Base-by-base conservation (phyloP, 2,888 invertebrate species). In the Danaus chrysippus region DNA sequence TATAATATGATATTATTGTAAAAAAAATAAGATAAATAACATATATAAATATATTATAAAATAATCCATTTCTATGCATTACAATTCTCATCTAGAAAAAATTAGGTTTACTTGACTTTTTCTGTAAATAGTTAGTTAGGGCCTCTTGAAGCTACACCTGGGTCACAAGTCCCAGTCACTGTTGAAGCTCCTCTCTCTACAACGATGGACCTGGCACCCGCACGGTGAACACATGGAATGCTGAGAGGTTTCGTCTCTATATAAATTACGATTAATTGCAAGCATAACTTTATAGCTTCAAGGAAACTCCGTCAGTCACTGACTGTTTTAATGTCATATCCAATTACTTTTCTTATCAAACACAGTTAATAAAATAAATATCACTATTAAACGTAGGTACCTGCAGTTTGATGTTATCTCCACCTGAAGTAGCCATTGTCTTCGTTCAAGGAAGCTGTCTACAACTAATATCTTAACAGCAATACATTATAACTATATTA, bases 1-100 rank as follows among this genome's bases (percentile, higher is more conserved):
- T 76, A 76, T 73, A 68, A 68, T 68, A 64, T 61, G 64, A 62
- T 56, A 56, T 62, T 52, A 56, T 56, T 59, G 44, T 41, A 43
- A 42, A 23, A 43, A 56, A 43, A 46, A 10, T 13, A 6, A n/a
- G n/a, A n/a, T n/a, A n/a, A n/a, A n/a, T n/a, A n/a, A n/a, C n/a
- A n/a, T n/a, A n/a, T n/a, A n/a, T n/a, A n/a, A n/a, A n/a, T n/a
- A n/a, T n/a, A n/a, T n/a, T n/a, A n/a, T n/a, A n/a, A n/a, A n/a
- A n/a, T n/a, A n/a, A n/a, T n/a, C n/a, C n/a, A n/a, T n/a, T n/a
- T n/a, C n/a, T n/a, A n/a, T n/a, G n/a, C n/a, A n/a, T n/a, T n/a
- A n/a, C n/a, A n/a, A n/a, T n/a, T n/a, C n/a, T n/a, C n/a, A n/a
- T n/a, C n/a, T n/a, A n/a, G n/a, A n/a, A n/a, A n/a, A n/a, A n/a